phyloP scores from a whole-genome alignment of 1,140 invertebrate genomes.

The Hestina assimilis region DNA sequence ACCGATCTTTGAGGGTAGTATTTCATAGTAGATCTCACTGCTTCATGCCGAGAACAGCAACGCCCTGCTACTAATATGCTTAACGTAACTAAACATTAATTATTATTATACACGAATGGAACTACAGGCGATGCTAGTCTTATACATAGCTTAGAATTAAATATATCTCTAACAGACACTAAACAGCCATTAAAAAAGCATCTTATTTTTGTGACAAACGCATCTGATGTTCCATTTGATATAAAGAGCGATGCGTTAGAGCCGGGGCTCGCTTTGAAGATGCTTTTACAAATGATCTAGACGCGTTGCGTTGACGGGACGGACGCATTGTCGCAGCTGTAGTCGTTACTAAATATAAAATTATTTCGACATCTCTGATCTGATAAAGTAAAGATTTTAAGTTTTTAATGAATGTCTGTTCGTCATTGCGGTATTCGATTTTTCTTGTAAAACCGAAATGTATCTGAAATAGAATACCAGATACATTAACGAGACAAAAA shows the following conservation, averaged over 20 bases:
- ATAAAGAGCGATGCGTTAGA: slow-evolving; percentile 50
- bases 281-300: slow-evolving; percentile 54
- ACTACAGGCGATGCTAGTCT: too few species aligned
- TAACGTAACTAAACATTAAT: too few species aligned
- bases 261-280: slow-evolving; percentile 55
- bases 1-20: too few species aligned
- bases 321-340: slow-evolving; percentile 61
- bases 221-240: slow-evolving; percentile 45
- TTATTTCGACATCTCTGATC: slow-evolving; percentile 29
- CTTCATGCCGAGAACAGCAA: too few species aligned
- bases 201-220: slow-evolving; percentile 54
- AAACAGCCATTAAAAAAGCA: slow-evolving; percentile 51
- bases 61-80: too few species aligned
- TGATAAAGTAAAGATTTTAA: not conserved
- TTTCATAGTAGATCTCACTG: too few species aligned
- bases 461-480: too few species aligned
- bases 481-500: too few species aligned
- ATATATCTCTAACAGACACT: slow-evolving; percentile 35
- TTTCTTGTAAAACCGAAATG: too few species aligned
- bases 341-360: slow-evolving; percentile 30
- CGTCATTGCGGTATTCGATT: too few species aligned
- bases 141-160: too few species aligned
- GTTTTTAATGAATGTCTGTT: not conserved
- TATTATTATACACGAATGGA: too few species aligned
- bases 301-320: slow-evolving; percentile 42